A percentile compares a stretch with the other conserved stretches of the same genome.
phyloP scores from a whole-genome alignment of 2,113 vertebrate species.

The Petaurus breviceps region DNA sequence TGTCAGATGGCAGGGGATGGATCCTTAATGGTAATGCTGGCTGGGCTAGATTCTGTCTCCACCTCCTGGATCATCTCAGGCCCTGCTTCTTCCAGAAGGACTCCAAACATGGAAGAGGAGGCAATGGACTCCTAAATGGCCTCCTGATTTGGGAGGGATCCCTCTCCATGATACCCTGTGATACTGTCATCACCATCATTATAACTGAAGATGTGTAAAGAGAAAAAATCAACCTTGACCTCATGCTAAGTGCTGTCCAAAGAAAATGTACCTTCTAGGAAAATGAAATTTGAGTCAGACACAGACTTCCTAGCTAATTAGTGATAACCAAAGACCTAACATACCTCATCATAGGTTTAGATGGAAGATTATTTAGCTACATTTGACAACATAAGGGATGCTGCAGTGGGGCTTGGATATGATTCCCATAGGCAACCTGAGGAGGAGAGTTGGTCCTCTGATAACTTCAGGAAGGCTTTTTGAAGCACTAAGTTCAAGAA shows the following conservation, averaged over 20 bases:
- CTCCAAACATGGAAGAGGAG: neutral
- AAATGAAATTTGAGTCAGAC: neutral
- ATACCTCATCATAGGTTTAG: neutral
- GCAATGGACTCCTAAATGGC: neutral
- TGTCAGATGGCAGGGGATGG: neutral
- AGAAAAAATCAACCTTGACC: neutral
- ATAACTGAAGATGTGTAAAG: neutral
- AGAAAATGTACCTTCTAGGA: neutral
- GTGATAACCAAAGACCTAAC: neutral
- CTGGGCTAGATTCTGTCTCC: neutral
- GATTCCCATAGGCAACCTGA: neutral
- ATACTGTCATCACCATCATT: neutral
- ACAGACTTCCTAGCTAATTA: neutral
- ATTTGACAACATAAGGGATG: neutral
- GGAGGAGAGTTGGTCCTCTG: neutral
- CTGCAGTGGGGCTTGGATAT: neutral
- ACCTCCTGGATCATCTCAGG: neutral
- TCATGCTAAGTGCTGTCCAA: neutral
- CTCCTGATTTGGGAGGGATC: neutral
- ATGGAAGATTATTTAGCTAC: neutral
- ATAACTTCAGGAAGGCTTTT: neutral
- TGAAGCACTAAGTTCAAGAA: neutral
- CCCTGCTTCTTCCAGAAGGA: neutral
- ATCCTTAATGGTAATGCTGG: neutral
- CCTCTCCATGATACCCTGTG: neutral